Evolutionary conservation across 2,888 invertebrate genomes (phyloP), one percentile per base, ranked within the genome.

Genomic region (Caenorhabditis sinica): DNA sequence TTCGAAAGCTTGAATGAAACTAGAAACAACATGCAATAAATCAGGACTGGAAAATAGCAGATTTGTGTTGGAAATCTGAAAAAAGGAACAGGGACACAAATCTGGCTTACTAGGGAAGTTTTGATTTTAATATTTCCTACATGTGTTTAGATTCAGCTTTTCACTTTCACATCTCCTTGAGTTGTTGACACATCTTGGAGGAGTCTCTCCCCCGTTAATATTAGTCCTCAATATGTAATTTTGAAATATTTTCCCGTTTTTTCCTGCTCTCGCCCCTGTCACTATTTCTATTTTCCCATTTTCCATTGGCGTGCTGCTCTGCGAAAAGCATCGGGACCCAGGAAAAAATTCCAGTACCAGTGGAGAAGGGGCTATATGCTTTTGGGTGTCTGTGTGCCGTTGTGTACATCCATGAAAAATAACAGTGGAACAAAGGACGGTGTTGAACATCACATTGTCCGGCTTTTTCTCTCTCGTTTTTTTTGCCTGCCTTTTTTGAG

Each of bases 221-320:
- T 53, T 40, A 63, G 61, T 61, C 77, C 77, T 77, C 77, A 61
- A 61, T 71, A 76, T 66, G 58, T 76, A 68, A 68, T 76, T 76
- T 68, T 68, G 20, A 66, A 68, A 76, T 60, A 68, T 76, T 66
- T 65, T 58, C 53, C 28, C 36, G n/a, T 66, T 66, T 68, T 45
- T 23, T 40, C 11, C 43, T 49, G 8, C 23, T 66, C 23, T 45
- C 20, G 30, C 45, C 33, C 65, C 28, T 25, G 33, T 20, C 60
- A 11, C 30, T 36, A 20, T 33, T 36, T 36, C n/a, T 30, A 15
- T 51, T 43, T 17, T 28, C 43, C 23, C 36, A 33, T 66, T 25
- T 65, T 23, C 25, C 65, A 30, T 20, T 66, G 23, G 43, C 56
- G 30, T 63, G 60, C 63, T 28, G 25, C 74, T 28, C 25, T n/a